Evolutionary conservation across 2,888 invertebrate species (phyloP).

Genomic region (Brachyopa scutellaris): DNA sequence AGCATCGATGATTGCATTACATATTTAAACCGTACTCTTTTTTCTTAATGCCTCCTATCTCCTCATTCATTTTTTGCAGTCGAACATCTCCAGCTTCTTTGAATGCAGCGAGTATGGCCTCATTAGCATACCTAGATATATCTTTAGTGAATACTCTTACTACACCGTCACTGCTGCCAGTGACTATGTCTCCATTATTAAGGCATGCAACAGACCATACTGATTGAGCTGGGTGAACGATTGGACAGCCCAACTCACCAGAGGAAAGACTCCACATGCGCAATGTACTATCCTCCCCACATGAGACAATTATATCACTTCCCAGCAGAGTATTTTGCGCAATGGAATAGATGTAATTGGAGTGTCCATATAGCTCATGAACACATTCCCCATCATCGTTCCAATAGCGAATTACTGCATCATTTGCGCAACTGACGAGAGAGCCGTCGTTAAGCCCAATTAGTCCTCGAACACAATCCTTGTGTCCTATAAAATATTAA

Average conservation of each 20-base stretch:
- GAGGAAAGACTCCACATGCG: conserved; percentile 87
- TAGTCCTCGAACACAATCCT: conserved; percentile 94
- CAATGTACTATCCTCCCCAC: conserved; percentile 94
- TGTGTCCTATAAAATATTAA: conserved; percentile 86
- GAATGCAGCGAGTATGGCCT: conserved; percentile 85
- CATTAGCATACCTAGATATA: conserved; percentile 87
- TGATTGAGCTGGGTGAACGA: conserved; percentile 89
- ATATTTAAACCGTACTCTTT: conserved; percentile 86
- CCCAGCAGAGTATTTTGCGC: conserved; percentile 84
- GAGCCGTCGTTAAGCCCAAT: conserved; percentile 87
- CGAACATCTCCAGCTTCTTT: conserved; percentile 88
- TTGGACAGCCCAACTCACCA: conserved; percentile 78
- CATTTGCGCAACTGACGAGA: conserved; percentile 96
- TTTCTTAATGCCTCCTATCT: conserved; percentile 92
- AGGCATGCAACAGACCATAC: conserved; percentile 94
- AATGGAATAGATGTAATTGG: conserved; percentile 92
- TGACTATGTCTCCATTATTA: conserved; percentile 93
- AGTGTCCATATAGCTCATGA: conserved; percentile 90
- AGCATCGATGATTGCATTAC: not conserved
- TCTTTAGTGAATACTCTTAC: conserved; percentile 93
- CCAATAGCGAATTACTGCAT: conserved; percentile 94
- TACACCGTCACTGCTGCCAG: conserved; percentile 93
- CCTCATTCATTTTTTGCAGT: conserved; percentile 85
- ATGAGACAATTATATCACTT: conserved; percentile 87
- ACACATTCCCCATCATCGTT: conserved; percentile 89